Conservation (phyloP, 2,888 invertebrate genomes). For the Palloptera scutellata region DNA sequence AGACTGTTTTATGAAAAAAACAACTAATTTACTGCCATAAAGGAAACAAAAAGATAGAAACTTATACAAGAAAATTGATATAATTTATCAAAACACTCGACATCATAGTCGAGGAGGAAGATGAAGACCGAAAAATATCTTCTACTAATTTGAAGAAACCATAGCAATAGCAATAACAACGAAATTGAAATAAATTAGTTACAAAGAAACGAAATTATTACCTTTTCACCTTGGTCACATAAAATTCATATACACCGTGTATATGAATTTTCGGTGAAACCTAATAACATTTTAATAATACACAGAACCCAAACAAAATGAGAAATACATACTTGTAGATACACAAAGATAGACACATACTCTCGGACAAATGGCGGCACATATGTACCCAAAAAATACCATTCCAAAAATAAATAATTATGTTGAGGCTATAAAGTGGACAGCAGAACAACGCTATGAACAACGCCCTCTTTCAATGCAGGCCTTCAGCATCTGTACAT, state of each 20-base stretch:
- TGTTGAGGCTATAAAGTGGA: no score
- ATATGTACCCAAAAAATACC: no score
- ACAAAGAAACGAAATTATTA: conserved; percentile 26
- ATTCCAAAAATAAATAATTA: no score
- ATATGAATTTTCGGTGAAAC: conserved; percentile 24
- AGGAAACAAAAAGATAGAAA: background rate
- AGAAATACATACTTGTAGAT: background rate
- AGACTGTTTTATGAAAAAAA: background rate
- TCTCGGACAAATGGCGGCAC: no score
- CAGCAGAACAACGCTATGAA: no score
- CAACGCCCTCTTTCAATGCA: no score
- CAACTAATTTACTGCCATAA: conserved; percentile 7
- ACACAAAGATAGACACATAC: no score
- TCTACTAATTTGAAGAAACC: background rate
- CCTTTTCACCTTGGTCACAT: conserved; percentile 18
- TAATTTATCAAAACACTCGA: conserved; percentile 16
- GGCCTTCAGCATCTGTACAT: no score
- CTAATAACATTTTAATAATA: conserved; percentile 59
- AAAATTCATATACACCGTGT: no score
- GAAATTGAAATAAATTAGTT: background rate
- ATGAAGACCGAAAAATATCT: background rate
- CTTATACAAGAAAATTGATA: conserved; percentile 5
- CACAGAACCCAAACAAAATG: conserved; percentile 41
- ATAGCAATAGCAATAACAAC: conserved; percentile 6
- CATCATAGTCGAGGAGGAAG: no score